Evolutionary conservation across 2,797 vertebrate species (phyloP), one percentile per base, ranked within the genome.

Genomic region (Bradypodion ventrale): DNA sequence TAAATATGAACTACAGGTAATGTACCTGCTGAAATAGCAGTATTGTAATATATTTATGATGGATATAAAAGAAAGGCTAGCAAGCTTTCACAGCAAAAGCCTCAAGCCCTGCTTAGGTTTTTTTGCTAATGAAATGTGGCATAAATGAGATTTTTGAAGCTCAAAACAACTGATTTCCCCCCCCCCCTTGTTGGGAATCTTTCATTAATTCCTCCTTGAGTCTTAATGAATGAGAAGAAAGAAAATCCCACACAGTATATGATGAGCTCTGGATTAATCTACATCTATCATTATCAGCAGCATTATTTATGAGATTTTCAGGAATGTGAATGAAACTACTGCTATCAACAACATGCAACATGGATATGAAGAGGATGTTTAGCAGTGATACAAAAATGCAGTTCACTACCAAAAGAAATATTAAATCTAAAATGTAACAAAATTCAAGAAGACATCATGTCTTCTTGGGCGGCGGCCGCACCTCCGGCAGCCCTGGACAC

Each of bases 21-120:
- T 12, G 2, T 74, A 23, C 79, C 62, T 79, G 5, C 32, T 56
- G 70, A 85, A 90, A 85, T 49, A 23, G 69, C 23, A 82, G 78
- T 40, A 49, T 13, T 79, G 80, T 72, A 59, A 29, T 4, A 16
- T 40, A 73, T n/a, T 80, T 82, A 77, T 19, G 8, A 27, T 5
- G 13, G 88, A 1, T 66, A 13, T 40, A 74, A 15, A 66, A 35
- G 70, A 75, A 46, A 37, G 27, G 23, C 5, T 83, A 46, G 37
- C 8, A 60, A 60, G 37, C 29, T 23, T 62, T 62, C 37, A 32
- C 37, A 32, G 9, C 4, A 81, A 60, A 81, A 72, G 52, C 52
- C 68, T 73, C 27, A 23, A 59, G 66, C 16, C 56, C 49, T 59
- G 59, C 0, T 0, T 75, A 65, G 80, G 12, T 79, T 77, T 37